Percentiles rank a stretch among this genome's conserved stretches.
phyloP scores from a whole-genome alignment of 1,140 invertebrate genomes.

The Nasonia longicornis region DNA sequence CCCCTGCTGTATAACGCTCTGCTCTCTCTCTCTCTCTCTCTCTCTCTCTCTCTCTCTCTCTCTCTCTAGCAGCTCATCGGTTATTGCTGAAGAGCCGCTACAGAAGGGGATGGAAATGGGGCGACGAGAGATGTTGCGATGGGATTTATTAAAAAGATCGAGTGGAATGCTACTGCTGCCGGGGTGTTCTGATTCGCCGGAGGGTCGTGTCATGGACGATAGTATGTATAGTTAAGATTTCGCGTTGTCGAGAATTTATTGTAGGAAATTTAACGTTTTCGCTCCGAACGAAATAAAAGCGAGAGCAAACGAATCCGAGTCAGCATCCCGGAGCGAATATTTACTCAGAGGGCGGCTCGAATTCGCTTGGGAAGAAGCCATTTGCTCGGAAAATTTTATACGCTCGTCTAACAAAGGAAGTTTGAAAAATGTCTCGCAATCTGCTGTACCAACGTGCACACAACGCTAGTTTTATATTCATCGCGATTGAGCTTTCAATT shows the following conservation, averaged over 20 bases:
- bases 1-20: neutral
- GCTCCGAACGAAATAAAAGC: too few species aligned
- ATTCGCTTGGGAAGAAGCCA: neutral
- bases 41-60: slow-evolving; percentile 5
- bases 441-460: neutral
- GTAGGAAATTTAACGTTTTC: too few species aligned
- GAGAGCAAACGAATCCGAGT: neutral
- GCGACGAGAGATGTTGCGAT: neutral
- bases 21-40: slow-evolving; percentile 3
- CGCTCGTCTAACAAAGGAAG: neutral
- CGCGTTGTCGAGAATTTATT: too few species aligned
- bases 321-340: too few species aligned
- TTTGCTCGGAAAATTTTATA: neutral
- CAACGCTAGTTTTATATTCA: neutral
- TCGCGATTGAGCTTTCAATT: neutral
- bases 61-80: neutral
- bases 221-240: too few species aligned
- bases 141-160: neutral
- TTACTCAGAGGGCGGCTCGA: too few species aligned
- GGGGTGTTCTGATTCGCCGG: neutral
- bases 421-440: neutral
- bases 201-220: too few species aligned
- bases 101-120: neutral
- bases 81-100: neutral
- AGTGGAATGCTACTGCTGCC: neutral